A percentile compares a stretch with the other conserved stretches of the same genome.
phyloP scores from a whole-genome alignment of 35 echinoderm and acorn worm genomes.

The Ophioderma brevispina region DNA sequence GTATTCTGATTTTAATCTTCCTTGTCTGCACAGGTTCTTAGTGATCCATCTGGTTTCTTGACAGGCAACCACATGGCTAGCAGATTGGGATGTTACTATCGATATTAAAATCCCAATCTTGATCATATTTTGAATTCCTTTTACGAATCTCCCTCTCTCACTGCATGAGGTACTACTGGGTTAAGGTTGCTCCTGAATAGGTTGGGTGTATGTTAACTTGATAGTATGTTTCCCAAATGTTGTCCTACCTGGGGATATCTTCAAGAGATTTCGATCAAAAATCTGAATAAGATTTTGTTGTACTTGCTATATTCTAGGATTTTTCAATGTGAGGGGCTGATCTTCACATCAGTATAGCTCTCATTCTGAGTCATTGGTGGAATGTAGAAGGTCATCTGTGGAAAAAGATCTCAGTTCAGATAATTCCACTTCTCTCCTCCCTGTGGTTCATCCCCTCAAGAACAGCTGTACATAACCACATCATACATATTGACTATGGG shows the following conservation, averaged over 20 bases:
- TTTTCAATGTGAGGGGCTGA: not conserved
- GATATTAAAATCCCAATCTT: slow-evolving; percentile 26
- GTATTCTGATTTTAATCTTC: slow-evolving; percentile 53
- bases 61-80: slow-evolving; percentile 32
- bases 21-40: slow-evolving; percentile 27
- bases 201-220: not conserved
- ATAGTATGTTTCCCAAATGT: slow-evolving; percentile 38
- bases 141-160: not conserved
- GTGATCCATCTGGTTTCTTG: slow-evolving; percentile 42
- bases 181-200: slow-evolving; percentile 33
- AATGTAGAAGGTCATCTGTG: not conserved
- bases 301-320: not conserved
- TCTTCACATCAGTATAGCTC: not conserved
- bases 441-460: too few relatives aligned
- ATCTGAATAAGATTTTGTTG: too few relatives aligned
- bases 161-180: slow-evolving; percentile 33
- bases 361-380: slow-evolving; percentile 10
- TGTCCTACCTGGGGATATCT: slow-evolving; percentile 57
- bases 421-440: not conserved
- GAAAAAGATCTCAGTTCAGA: not conserved
- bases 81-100: not conserved
- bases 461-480: too few relatives aligned
- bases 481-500: too few relatives aligned
- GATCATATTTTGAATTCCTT: slow-evolving; percentile 39
- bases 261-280: slow-evolving; percentile 18